phyloP scores from a whole-genome alignment of 2,888 invertebrate genomes.

The Heliconius erato region DNA sequence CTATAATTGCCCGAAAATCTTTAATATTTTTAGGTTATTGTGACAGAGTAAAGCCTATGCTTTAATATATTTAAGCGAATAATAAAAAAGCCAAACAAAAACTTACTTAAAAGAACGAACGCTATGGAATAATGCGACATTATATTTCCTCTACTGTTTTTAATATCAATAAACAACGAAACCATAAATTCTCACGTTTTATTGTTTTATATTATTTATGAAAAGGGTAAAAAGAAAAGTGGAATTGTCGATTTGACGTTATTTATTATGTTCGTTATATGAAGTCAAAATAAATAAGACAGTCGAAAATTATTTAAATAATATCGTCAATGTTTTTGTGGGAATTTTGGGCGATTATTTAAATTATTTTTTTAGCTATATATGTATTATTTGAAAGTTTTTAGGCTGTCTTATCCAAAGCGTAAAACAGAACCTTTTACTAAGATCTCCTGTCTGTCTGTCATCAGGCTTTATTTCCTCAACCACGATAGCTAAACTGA shows the following conservation, averaged over 20 bases:
- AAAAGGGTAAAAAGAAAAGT: background rate
- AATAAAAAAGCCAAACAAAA: background rate
- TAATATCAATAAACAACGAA: background rate
- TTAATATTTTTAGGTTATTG: no score
- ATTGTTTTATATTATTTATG: constrained; percentile 8
- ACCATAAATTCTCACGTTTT: background rate
- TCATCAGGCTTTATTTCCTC: no score
- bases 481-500: no score
- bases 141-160: background rate
- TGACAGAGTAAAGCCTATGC: no score
- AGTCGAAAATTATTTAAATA: background rate
- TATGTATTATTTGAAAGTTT: no score
- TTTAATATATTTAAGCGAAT: background rate
- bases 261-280: background rate
- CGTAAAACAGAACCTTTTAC: no score
- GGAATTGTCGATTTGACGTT: background rate
- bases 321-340: no score
- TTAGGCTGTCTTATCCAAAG: no score
- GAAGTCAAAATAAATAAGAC: background rate
- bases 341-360: no score
- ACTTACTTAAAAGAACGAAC: constrained; percentile 1
- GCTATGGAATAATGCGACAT: background rate
- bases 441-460: no score
- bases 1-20: no score
- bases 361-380: no score